Conservation (phyloP, 2,888 invertebrate genomes). For the Scaptomyza caliginosa region DNA sequence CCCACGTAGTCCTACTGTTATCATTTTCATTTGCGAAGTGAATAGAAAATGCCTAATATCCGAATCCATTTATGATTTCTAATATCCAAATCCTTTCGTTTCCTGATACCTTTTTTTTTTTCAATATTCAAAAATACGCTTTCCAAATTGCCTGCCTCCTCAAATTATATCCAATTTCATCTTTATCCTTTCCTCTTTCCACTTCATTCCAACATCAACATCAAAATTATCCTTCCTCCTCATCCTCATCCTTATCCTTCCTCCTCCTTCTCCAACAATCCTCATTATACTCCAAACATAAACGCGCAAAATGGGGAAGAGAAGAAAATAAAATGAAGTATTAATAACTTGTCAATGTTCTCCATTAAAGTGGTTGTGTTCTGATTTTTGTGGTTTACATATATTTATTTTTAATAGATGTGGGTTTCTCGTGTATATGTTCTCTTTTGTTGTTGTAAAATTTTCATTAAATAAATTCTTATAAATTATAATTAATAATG, state of each 20-base stretch:
- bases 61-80: conserved; percentile 46
- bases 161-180: conserved; percentile 64
- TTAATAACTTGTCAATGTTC: conserved; percentile 64
- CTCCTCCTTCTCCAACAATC: conserved; percentile 67
- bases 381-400: conserved; percentile 38
- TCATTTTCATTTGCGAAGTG: conserved; percentile 24
- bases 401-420: conserved; percentile 60
- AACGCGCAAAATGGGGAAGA: conserved; percentile 74
- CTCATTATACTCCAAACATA: conserved; percentile 74
- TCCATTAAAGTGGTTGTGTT: conserved; percentile 52
- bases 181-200: conserved; percentile 37
- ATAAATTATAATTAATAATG: conserved; percentile 49
- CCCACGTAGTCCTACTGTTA: conserved; percentile 67
- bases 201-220: conserved; percentile 50
- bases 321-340: conserved; percentile 76
- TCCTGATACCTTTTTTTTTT: conserved; percentile 50
- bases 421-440: conserved; percentile 26
- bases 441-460: conserved; percentile 24
- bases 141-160: conserved; percentile 62
- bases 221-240: conserved; percentile 60
- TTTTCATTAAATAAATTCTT: conserved; percentile 40
- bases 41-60: conserved; percentile 56
- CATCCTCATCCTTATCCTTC: conserved; percentile 56
- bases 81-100: conserved; percentile 52
- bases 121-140: conserved; percentile 31